phyloP scores from a whole-genome alignment of 2,888 invertebrate genomes.

The Smittia sp. region DNA sequence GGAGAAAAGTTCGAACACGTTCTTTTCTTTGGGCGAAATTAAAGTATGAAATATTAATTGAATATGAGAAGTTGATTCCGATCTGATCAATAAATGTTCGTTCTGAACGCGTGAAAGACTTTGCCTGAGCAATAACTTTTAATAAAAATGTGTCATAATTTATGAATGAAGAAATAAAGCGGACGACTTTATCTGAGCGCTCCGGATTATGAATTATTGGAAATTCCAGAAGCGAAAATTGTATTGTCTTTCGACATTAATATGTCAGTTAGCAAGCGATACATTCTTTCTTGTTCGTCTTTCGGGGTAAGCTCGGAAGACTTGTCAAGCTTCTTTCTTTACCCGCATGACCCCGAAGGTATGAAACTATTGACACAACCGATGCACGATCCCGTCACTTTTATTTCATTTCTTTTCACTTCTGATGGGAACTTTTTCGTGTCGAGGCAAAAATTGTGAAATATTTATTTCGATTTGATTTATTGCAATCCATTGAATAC shows the following conservation, averaged over 20 bases:
- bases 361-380: no score
- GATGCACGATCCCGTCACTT: neutral
- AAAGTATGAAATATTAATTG: slow-evolving; percentile 37
- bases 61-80: slow-evolving; percentile 2
- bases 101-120: neutral
- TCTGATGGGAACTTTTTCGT: slow-evolving; percentile 21
- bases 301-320: neutral
- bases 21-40: neutral
- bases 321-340: no score
- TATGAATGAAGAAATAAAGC: slow-evolving; percentile 21
- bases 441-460: slow-evolving; percentile 20
- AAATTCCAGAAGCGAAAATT: slow-evolving; percentile 22
- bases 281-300: neutral
- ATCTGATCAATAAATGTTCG: slow-evolving; percentile 5
- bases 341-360: no score
- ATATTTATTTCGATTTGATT: slow-evolving; percentile 21
- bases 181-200: slow-evolving; percentile 12
- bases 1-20: slow-evolving; percentile 18
- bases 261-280: slow-evolving; percentile 28
- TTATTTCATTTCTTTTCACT: slow-evolving; percentile 18
- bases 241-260: slow-evolving; percentile 32
- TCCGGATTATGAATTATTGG: slow-evolving; percentile 26
- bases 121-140: slow-evolving; percentile 12
- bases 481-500: slow-evolving; percentile 17
- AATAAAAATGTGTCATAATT: slow-evolving; percentile 22